Evolutionary conservation across 2,113 vertebrate genomes (phyloP).

Genomic region (Equus quagga): DNA sequence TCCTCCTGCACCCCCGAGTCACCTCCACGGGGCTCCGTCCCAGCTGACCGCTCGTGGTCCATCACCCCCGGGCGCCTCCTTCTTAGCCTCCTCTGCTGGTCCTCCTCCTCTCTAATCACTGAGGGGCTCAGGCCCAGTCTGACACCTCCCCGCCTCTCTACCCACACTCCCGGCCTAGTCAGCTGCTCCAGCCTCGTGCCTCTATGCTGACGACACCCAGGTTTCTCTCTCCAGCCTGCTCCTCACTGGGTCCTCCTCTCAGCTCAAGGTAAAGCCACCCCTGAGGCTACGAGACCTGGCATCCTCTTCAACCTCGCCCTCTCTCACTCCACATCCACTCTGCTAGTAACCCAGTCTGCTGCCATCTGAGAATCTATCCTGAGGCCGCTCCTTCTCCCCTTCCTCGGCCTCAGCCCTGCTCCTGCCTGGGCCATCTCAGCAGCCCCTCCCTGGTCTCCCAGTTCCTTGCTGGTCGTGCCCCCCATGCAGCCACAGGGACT

Average conservation of each 20-base stretch:
- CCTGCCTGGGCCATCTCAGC: not conserved
- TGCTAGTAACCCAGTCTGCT: not conserved
- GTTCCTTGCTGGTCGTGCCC: not conserved
- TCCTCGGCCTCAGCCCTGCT: fast-evolving
- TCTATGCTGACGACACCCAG: not conserved
- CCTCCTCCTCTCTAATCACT: not conserved
- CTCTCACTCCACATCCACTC: fast-evolving
- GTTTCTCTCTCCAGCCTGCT: not conserved
- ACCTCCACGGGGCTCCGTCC: not conserved
- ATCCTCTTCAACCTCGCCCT: not conserved
- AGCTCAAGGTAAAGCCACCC: not conserved
- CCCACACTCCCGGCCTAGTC: too few species aligned
- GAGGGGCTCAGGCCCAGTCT: not conserved
- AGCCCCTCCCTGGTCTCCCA: not conserved
- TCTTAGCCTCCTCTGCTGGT: not conserved
- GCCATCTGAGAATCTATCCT: fast-evolving
- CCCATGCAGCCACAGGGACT: not conserved
- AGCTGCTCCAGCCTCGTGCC: not conserved
- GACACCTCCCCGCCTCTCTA: not conserved
- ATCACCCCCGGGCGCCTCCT: not conserved
- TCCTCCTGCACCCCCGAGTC: not conserved
- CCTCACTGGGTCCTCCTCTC: not conserved
- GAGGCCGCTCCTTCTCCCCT: not conserved
- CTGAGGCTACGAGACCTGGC: not conserved
- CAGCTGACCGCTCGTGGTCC: not conserved